phyloP scores from a whole-genome alignment of 35 echinoderm and acorn worm species.

The Anneissia japonica region DNA sequence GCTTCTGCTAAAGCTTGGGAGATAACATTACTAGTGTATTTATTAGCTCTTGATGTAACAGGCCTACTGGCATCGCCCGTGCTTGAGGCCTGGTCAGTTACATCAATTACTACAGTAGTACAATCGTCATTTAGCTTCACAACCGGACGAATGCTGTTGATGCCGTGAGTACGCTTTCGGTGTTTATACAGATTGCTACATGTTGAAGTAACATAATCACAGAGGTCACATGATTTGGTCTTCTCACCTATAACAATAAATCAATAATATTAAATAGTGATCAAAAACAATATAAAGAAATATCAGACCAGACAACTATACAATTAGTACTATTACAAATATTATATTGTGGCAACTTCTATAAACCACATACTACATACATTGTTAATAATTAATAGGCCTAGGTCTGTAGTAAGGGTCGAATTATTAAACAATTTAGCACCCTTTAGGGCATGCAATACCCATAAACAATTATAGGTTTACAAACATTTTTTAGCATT shows the following conservation, averaged over 20 bases:
- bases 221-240: slow-evolving; percentile 57
- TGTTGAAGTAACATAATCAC: slow-evolving; percentile 63
- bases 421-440: no score
- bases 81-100: not conserved
- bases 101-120: not conserved
- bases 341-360: no score
- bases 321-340: no score
- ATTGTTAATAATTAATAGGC: no score
- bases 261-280: no score
- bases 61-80: not conserved
- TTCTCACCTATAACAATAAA: slow-evolving; percentile 44
- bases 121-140: not conserved
- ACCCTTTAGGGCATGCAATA: no score
- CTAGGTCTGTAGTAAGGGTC: no score
- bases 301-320: no score
- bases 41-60: not conserved
- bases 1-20: not conserved
- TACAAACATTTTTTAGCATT: no score
- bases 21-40: not conserved
- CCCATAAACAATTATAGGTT: no score
- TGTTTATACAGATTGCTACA: slow-evolving; percentile 78
- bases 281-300: no score
- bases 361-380: no score
- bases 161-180: slow-evolving; percentile 56
- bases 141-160: not conserved